These are phyloP conservation scores for Ditylenchus dipsaci DNA, from an alignment of 1,140 invertebrate species.

Conservation along the genomic window DNA sequence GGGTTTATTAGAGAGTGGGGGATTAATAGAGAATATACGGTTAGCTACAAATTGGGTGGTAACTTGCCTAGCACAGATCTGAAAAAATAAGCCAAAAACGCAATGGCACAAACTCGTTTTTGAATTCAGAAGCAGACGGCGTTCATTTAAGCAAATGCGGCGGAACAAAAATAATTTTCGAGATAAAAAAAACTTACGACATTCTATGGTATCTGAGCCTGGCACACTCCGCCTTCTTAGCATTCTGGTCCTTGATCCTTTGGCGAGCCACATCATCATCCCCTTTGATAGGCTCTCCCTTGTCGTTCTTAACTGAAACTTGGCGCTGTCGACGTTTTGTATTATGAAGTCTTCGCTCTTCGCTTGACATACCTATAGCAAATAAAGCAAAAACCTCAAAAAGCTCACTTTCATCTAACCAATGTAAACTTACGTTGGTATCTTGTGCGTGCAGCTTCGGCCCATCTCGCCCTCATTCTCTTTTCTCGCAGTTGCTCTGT, in stretches of 20 bases:
- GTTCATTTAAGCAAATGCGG: neutral
- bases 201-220: conserved; percentile 37
- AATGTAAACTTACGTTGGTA: conserved; percentile 23
- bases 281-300: conserved; percentile 18
- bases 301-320: conserved; percentile 31
- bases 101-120: too few species aligned
- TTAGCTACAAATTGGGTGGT: too few species aligned
- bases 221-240: conserved; percentile 42
- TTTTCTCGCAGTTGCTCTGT: conserved; percentile 41
- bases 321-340: conserved; percentile 37
- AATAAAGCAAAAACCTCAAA: conserved; percentile 6
- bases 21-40: too few species aligned
- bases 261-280: conserved; percentile 20
- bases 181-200: conserved; percentile 6
- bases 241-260: conserved; percentile 42
- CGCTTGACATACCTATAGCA: conserved; percentile 24
- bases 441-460: conserved; percentile 37
- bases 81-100: too few species aligned
- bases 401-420: neutral
- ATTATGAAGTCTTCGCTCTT: conserved; percentile 39
- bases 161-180: neutral
- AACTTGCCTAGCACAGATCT: neutral
- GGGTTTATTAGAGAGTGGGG: too few species aligned
- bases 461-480: conserved; percentile 41
- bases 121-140: too few species aligned